phyloP scores from a whole-genome alignment of 2,888 invertebrate genomes.

The Agriopis aurantiaria region DNA sequence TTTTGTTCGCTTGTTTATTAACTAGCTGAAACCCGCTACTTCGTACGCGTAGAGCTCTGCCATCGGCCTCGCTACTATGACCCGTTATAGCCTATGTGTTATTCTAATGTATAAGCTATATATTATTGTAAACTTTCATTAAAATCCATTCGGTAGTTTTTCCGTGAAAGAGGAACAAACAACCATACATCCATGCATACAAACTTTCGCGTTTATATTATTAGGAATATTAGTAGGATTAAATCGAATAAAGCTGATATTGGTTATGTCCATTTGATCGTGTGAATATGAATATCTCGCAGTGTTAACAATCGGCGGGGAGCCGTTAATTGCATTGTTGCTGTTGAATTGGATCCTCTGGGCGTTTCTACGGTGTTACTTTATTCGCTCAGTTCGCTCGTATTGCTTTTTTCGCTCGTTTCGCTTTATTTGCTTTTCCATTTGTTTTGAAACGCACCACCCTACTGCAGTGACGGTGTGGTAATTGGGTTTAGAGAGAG shows the following conservation, averaged over 20 bases:
- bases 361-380: slow-evolving; percentile 28
- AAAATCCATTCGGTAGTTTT: no score
- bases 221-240: no score
- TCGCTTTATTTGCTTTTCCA: slow-evolving; percentile 22
- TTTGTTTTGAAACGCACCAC: slow-evolving; percentile 23
- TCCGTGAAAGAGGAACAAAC: no score
- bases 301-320: slow-evolving; percentile 19
- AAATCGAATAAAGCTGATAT: slow-evolving; percentile 23
- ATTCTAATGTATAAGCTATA: no score
- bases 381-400: slow-evolving; percentile 17
- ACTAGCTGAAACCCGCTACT: no score
- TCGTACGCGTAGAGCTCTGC: no score
- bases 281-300: slow-evolving; percentile 21
- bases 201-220: no score
- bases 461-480: slow-evolving; percentile 6
- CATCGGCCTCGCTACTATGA: no score
- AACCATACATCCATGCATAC: no score
- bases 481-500: slow-evolving; percentile 26
- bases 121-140: no score
- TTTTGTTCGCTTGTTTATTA: slow-evolving; percentile 6
- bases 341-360: slow-evolving; percentile 33
- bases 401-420: slow-evolving; percentile 14
- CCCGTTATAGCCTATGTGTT: no score
- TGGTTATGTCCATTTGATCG: slow-evolving; percentile 19
- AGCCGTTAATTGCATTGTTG: slow-evolving; percentile 35